Base-by-base conservation (phyloP, 1,140 invertebrate genomes). In the Heterodera schachtii region DNA sequence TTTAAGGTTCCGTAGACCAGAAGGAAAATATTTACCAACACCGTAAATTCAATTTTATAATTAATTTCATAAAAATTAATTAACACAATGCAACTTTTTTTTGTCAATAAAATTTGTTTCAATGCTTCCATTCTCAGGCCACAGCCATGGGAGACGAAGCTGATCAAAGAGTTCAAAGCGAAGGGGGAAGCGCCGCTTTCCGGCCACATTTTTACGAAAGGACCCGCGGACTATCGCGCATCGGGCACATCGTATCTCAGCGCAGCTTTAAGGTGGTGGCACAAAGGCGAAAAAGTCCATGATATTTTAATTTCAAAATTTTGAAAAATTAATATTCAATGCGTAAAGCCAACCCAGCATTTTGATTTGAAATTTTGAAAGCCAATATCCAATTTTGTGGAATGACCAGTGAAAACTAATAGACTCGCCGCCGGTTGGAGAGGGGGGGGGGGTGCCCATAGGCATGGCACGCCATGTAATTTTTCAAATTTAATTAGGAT, bases 141-240 rank as follows among this genome's bases (percentile, higher is more conserved):
- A 6, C 86, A 90, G 66, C 84, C 84, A 64, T 89, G 87, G 87
- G 88, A 89, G 75, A 87, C 74, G 43, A 89, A 89, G 73, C 67
- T 89, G 67, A 52, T 89, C 41, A 76, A 74, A 16, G 88, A 89
- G 66, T 74, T 82, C 11, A 80, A 82, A 74, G 71, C 75, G 16
- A 90, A 90, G 57, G 89, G 88, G 11, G 84, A 85, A 43, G 84
- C 87, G 11, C 86, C 88, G 57, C 57, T 89, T 31, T 89, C 89
- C 13, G 87, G 86, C 16, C 83, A 89, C 73, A 83, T 90, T 84
- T 89, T 90, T 78, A 84, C 7, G 75, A 84, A 74, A 81, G 77
- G 46, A 60, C 74, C 87, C 41, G 66, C 57, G n/a, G 89, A 90
- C 71, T 89, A 81, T 71, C 69, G 88, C 57, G 82, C 79, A 21